phyloP scores from a whole-genome alignment of 2,797 vertebrate genomes.

The Hippoglossus hippoglossus region DNA sequence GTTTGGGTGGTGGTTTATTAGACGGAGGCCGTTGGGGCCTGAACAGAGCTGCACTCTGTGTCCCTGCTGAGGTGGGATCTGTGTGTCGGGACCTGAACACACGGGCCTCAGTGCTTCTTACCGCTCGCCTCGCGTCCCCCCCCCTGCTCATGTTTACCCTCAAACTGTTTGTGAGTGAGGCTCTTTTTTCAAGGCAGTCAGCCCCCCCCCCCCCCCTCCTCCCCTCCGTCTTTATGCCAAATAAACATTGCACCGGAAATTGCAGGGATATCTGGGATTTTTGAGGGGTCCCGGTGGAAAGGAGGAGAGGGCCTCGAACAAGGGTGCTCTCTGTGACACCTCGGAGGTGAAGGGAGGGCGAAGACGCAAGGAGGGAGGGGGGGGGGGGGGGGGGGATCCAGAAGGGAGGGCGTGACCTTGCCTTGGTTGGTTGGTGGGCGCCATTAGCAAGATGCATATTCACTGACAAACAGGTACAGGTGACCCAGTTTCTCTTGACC shows the following conservation, averaged over 20 bases:
- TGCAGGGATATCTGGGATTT: slow-evolving; percentile 87
- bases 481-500: slow-evolving; percentile 74
- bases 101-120: slow-evolving; percentile 74
- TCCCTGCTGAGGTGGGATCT: slow-evolving; percentile 70
- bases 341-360: slow-evolving; percentile 66
- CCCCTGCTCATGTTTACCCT: slow-evolving; percentile 77
- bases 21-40: slow-evolving; percentile 58
- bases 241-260: slow-evolving; percentile 88
- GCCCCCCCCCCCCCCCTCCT: slow-evolving; percentile 34
- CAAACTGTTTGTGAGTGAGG: slow-evolving; percentile 79
- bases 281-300: slow-evolving; percentile 82
- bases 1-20: slow-evolving; percentile 49
- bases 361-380: slow-evolving; percentile 25
- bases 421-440: slow-evolving; percentile 54
- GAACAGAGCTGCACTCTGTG: slow-evolving; percentile 80
- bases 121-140: slow-evolving; percentile 57
- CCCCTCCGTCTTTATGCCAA: slow-evolving; percentile 71
- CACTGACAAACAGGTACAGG: slow-evolving; percentile 59
- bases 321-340: slow-evolving; percentile 81
- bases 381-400: slow-evolving; percentile 18
- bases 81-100: slow-evolving; percentile 78
- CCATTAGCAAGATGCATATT: slow-evolving; percentile 36
- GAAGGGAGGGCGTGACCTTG: slow-evolving; percentile 56
- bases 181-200: slow-evolving; percentile 69
- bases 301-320: slow-evolving; percentile 73